Conservation (phyloP, 2,797 vertebrate genomes). For the Danio albolineatus region DNA sequence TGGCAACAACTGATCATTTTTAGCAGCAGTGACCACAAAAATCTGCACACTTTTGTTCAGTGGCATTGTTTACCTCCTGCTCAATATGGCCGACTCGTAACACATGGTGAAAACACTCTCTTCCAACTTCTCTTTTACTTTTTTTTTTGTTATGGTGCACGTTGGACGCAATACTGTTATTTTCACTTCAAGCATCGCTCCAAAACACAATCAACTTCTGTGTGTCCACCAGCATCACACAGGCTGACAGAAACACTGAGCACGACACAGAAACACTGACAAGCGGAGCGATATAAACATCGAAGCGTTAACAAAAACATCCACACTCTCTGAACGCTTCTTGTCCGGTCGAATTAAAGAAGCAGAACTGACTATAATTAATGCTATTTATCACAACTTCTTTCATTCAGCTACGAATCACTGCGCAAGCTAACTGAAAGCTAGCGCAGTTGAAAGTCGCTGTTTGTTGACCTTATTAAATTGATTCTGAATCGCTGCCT, state of each 20-base stretch:
- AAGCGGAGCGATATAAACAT: neutral
- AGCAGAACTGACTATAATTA: slow-evolving; percentile 11
- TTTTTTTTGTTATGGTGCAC: neutral
- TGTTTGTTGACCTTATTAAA: slow-evolving; percentile 11
- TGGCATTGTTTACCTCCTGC: no score
- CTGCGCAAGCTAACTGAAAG: neutral
- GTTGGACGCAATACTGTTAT: neutral
- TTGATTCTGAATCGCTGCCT: slow-evolving; percentile 4
- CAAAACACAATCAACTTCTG: neutral
- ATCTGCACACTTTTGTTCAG: no score
- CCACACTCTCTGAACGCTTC: neutral
- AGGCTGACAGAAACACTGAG: neutral
- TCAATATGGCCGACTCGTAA: no score
- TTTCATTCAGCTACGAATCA: slow-evolving; percentile 19
- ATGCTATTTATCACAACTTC: slow-evolving; percentile 12
- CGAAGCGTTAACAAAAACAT: slow-evolving; percentile 10
- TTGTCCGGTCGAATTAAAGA: slow-evolving; percentile 6
- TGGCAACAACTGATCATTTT: no score
- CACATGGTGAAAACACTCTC: no score
- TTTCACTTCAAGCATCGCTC: neutral
- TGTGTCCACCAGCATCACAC: no score
- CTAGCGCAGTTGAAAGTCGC: neutral
- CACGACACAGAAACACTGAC: neutral
- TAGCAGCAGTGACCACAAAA: no score
- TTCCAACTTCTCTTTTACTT: no score